phyloP scores from a whole-genome alignment of 2,797 vertebrate species.

The Thamnophis elegans region DNA sequence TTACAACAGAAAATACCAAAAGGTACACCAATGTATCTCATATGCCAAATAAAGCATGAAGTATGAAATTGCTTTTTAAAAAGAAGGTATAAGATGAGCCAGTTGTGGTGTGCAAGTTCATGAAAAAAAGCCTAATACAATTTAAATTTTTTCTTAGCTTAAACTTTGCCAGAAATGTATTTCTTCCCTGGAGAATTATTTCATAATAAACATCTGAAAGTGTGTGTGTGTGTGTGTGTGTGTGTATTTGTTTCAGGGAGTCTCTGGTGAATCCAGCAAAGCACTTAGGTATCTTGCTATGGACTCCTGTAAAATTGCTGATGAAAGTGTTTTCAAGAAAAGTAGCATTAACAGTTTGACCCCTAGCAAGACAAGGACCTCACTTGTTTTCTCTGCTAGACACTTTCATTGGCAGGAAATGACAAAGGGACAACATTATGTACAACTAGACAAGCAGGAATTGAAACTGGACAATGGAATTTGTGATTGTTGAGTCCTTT shows the following conservation, averaged over 20 bases:
- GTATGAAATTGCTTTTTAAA: not conserved
- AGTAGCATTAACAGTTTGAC: conserved; percentile 25
- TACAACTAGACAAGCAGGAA: conserved; percentile 16
- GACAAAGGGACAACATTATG: not conserved
- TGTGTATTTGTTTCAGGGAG: conserved; percentile 15
- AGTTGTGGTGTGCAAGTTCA: not conserved
- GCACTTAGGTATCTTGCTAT: not conserved
- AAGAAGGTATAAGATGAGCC: not conserved
- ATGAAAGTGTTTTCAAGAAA: conserved; percentile 25
- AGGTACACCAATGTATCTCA: too few relatives aligned
- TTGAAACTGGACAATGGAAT: not conserved
- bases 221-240: not conserved
- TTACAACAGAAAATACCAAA: not conserved
- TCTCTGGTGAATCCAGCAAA: conserved; percentile 10
- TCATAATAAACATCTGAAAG: conserved; percentile 26
- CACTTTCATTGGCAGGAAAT: conserved; percentile 15
- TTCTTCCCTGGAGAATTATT: not conserved
- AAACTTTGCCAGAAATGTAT: not conserved
- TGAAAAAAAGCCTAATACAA: not conserved
- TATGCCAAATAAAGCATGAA: not conserved
- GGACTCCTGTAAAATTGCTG: not conserved
- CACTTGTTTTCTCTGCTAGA: not conserved
- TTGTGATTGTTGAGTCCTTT: conserved; percentile 6
- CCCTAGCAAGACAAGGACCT: conserved; percentile 3
- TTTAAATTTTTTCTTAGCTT: conserved; percentile 13